Base-by-base conservation (phyloP, 2,797 vertebrate species). In the Clarias laeviceps region DNA sequence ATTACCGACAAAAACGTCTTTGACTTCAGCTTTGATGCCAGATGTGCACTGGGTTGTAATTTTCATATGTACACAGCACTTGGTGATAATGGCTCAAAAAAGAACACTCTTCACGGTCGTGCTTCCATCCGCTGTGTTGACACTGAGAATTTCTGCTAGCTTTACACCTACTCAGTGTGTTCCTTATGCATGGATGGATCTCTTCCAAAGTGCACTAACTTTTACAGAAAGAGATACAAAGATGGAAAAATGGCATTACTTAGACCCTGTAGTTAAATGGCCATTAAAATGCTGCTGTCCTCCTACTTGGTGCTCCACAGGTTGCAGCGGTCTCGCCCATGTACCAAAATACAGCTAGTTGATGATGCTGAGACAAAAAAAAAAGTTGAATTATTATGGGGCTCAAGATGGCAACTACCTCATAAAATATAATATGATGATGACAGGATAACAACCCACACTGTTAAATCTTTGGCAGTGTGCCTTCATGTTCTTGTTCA, bases 291-390 rank as follows among this genome's bases (percentile, higher is more conserved):
- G 32, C 65, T 78, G 34, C 65, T 82, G 45, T 70, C 80, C 84
- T 82, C 87, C 87, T 82, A 88, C 82, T 56, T 56, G 18, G 81
- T 56, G 84, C 32, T 66, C n/a, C 61, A n/a, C 77, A 20, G 37
- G 56, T 54, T 37, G 72, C 68, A 72, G 27, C 57, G 73, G 57
- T 65, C 27, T 40, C 82, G 22, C 79, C 79, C 79, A 72, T 84
- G 57, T 84, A 68, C 69, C 82, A 81, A 84, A 88, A 87, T 86
- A 87, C 82, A 87, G 64, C 65, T 86, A 76, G 45, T 61, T 82
- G 22, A 79, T 76, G 34, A 77, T 77, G 66, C 40, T 14, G 37
- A 66, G 29, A 70, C 68, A 64, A 87, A 76, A 84, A 45, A 87
- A 76, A 84, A 15, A 56, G 68, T 50, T 29, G 20, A 73, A 45